A percentile compares a stretch with the other conserved stretches of the same genome.
These are phyloP conservation scores for Dasyornis broadbenti DNA, from an alignment of 2,113 vertebrate genomes.

Conservation along the genomic window DNA sequence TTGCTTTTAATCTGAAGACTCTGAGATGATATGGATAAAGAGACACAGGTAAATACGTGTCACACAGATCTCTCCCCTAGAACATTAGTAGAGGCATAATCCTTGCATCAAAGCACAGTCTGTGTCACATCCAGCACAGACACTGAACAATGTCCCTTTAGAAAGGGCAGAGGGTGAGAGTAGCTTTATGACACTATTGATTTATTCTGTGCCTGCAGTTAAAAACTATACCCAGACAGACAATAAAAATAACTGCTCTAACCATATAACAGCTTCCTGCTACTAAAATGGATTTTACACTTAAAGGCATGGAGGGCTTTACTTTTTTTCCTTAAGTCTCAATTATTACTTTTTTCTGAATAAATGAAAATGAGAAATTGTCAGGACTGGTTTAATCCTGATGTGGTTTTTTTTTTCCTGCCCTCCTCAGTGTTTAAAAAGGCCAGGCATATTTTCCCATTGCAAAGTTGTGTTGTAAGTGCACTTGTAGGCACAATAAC, in stretches of 20 bases:
- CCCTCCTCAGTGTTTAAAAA: neutral
- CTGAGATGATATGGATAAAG: neutral
- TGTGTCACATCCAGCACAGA: conserved; percentile 26
- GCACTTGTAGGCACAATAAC: neutral
- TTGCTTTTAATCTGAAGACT: neutral
- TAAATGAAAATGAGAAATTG: conserved; percentile 57
- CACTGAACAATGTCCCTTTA: conserved; percentile 63
- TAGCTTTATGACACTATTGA: conserved; percentile 80
- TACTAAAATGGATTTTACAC: conserved; percentile 81
- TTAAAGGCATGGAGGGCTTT: conserved; percentile 71
- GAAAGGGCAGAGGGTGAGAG: conserved; percentile 73
- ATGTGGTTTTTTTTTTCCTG: neutral
- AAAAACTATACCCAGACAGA: conserved; percentile 81
- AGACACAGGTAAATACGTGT: neutral
- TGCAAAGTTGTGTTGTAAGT: neutral
- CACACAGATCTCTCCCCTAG: neutral
- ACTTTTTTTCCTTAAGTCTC: conserved; percentile 63
- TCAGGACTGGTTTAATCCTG: neutral
- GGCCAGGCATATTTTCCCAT: neutral
- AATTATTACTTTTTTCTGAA: conserved; percentile 31
- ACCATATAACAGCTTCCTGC: conserved; percentile 73
- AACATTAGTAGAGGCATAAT: neutral
- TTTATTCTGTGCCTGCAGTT: conserved; percentile 78
- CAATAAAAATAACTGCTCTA: conserved; percentile 84
- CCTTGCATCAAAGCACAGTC: neutral